phyloP scores from a whole-genome alignment of 2,113 vertebrate genomes.

The Vanacampus margaritifer region DNA sequence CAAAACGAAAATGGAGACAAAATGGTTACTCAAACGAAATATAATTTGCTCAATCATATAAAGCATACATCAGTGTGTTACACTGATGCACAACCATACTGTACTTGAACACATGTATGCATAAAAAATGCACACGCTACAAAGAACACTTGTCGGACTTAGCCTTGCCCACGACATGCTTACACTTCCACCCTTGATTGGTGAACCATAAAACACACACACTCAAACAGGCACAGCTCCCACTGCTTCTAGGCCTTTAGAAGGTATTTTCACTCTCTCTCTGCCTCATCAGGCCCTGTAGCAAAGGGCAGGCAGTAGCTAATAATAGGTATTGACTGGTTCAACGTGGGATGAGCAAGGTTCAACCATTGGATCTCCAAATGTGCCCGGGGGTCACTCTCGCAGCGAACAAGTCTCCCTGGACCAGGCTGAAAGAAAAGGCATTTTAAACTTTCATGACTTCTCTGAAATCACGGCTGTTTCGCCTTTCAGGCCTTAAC shows the following conservation, averaged over 20 bases:
- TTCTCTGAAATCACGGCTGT: constrained; percentile 68
- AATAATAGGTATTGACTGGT: constrained; percentile 82
- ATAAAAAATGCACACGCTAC: constrained; percentile 1
- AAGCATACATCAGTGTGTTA: not conserved
- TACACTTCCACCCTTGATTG: constrained; percentile 40
- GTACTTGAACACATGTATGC: not conserved
- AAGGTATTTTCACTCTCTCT: constrained; percentile 63
- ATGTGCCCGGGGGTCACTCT: constrained; percentile 72
- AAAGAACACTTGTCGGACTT: constrained; percentile 22
- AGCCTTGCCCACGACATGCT: constrained; percentile 31
- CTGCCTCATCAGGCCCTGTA: constrained; percentile 75
- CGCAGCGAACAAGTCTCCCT: constrained; percentile 64
- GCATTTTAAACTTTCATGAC: constrained; percentile 78
- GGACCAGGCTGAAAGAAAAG: constrained; percentile 72
- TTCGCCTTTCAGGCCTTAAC: constrained; percentile 76
- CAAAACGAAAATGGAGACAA: not conserved
- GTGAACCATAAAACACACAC: constrained; percentile 28
- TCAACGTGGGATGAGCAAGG: constrained; percentile 79
- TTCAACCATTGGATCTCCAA: constrained; percentile 78
- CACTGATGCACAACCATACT: not conserved
- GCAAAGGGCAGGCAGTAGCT: constrained; percentile 79
- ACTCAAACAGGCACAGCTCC: constrained; percentile 22
- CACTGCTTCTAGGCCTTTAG: constrained; percentile 54
- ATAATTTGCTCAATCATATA: not conserved
- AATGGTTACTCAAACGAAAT: not conserved